A percentile compares a stretch with the other conserved stretches of the same genome.
Evolutionary conservation across 1,140 invertebrate genomes (phyloP).

Genomic region (Tetragnatha versicolor): DNA sequence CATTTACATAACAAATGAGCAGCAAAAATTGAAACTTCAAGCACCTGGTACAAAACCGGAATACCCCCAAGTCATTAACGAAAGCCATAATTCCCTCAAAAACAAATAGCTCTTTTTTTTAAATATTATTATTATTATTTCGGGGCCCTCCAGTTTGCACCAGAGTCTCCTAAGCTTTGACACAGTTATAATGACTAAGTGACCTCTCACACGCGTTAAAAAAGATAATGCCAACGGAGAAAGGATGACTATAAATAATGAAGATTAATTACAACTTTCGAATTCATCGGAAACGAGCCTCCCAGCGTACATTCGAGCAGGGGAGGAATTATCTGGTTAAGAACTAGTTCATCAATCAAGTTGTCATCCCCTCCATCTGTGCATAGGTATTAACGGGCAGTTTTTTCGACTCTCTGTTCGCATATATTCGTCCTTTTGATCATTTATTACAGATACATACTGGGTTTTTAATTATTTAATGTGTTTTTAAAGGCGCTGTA

Average conservation of each 20-base stretch:
- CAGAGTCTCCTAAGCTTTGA: no score
- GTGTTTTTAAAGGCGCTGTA: conserved; percentile 34
- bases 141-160: no score
- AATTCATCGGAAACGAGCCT: conserved; percentile 36
- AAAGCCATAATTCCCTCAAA: no score
- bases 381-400: conserved; percentile 24
- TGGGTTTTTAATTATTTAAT: conserved; percentile 49
- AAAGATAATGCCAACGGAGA: conserved; percentile 26
- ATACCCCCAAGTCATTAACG: no score
- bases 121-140: no score
- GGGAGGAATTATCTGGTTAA: conserved; percentile 43
- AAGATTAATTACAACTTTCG: conserved; percentile 46
- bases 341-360: conserved; percentile 44
- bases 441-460: conserved; percentile 30
- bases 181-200: conserved; percentile 36
- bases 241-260: conserved; percentile 44
- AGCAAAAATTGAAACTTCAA: no score
- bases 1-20: no score
- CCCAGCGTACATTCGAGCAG: conserved; percentile 9
- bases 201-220: conserved; percentile 25
- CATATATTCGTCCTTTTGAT: background rate
- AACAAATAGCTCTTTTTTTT: no score
- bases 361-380: conserved; percentile 37
- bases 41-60: no score
- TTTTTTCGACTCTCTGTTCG: background rate